Conservation (phyloP, 2,113 vertebrate species). For the Psettodes erumei region DNA sequence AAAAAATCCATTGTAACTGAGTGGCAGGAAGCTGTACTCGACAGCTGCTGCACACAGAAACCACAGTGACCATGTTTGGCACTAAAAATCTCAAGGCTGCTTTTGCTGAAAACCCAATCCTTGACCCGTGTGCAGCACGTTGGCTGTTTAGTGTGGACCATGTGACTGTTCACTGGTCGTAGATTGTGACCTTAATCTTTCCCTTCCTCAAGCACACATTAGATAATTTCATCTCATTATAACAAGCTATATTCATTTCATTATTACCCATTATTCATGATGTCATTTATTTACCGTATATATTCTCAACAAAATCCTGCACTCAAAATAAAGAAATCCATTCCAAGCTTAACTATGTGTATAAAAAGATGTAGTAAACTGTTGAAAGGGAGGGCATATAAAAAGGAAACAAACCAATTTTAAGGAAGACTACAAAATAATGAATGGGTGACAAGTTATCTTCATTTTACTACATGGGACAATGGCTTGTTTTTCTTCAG, state of each 20-base stretch:
- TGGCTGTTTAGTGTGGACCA: not conserved
- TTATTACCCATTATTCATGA: slow-evolving; percentile 41
- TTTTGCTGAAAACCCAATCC: slow-evolving; percentile 19
- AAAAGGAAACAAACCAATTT: slow-evolving; percentile 57
- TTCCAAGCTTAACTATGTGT: slow-evolving; percentile 64
- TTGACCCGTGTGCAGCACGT: not conserved
- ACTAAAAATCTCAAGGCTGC: slow-evolving; percentile 34
- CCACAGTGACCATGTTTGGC: slow-evolving; percentile 31
- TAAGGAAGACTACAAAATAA: slow-evolving; percentile 57
- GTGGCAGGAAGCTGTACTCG: slow-evolving; percentile 76
- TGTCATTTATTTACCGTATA: slow-evolving; percentile 53
- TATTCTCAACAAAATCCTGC: slow-evolving; percentile 59
- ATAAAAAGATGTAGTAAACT: slow-evolving; percentile 80
- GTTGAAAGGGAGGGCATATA: slow-evolving; percentile 65
- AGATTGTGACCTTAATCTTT: slow-evolving; percentile 7
- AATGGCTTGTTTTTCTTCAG: slow-evolving; percentile 37
- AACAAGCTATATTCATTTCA: slow-evolving; percentile 45
- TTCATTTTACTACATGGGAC: slow-evolving; percentile 42
- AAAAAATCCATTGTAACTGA: slow-evolving; percentile 12
- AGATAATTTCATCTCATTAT: slow-evolving; percentile 45
- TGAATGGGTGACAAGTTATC: slow-evolving; percentile 26
- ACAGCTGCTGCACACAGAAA: slow-evolving; percentile 74
- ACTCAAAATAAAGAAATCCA: slow-evolving; percentile 69
- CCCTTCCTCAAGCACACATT: slow-evolving; percentile 29
- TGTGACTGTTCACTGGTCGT: slow-evolving; percentile 8